A percentile compares a stretch with the other conserved stretches of the same genome.
These are phyloP conservation scores for Miltochrista miniata DNA, from an alignment of 2,888 invertebrate species.

Conservation along the genomic window DNA sequence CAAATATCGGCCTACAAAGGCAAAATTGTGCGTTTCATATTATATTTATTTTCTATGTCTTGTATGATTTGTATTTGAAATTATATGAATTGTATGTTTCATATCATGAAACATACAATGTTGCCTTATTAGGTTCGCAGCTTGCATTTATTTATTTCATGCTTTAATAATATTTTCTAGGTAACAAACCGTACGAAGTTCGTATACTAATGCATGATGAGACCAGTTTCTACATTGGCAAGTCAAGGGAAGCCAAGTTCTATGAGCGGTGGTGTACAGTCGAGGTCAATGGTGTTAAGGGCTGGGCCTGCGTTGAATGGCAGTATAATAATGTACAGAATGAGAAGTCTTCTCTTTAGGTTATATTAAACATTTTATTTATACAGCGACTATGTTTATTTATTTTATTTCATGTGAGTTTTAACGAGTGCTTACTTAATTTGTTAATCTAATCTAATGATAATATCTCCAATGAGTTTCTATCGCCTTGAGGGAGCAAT, in stretches of 20 bases:
- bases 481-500: no score
- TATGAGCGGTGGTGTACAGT: conserved; percentile 84
- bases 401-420: neutral
- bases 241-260: conserved; percentile 83
- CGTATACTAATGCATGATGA: conserved; percentile 81
- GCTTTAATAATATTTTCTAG: conserved; percentile 45
- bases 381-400: neutral
- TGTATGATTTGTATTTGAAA: no score
- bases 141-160: no score
- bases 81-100: no score
- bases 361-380: neutral
- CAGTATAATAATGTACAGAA: conserved; percentile 81
- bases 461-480: no score
- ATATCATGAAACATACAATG: no score
- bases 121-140: no score
- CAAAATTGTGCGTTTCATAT: no score
- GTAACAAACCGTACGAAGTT: conserved; percentile 73
- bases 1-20: no score
- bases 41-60: no score
- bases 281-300: conserved; percentile 84
- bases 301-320: conserved; percentile 87
- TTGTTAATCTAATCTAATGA: no score
- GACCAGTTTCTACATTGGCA: conserved; percentile 83
- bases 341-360: conserved; percentile 1
- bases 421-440: no score